Conservation (phyloP, 2,888 invertebrate genomes). For the Parochlus steinenii region DNA sequence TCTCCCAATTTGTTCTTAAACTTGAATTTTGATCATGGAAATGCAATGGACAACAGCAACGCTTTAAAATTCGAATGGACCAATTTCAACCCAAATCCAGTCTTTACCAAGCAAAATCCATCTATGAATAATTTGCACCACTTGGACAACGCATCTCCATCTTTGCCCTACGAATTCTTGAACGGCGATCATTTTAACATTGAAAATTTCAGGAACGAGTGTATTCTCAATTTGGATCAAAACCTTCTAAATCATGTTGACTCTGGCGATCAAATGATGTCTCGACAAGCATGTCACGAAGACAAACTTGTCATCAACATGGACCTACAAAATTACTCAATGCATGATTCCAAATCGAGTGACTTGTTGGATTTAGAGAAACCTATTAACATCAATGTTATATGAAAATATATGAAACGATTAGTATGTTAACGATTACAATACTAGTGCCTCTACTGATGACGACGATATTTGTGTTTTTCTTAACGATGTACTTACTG, state of each 20-base stretch:
- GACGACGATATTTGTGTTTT: too few species aligned
- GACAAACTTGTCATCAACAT: not conserved
- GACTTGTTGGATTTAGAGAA: slow-evolving; percentile 27
- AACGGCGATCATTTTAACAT: slow-evolving; percentile 31
- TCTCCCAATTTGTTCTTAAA: slow-evolving; percentile 30
- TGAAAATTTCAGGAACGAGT: slow-evolving; percentile 30
- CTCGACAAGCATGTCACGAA: slow-evolving; percentile 4
- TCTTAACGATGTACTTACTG: too few species aligned
- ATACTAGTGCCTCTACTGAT: too few species aligned
- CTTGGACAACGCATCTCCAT: slow-evolving; percentile 22
- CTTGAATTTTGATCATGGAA: slow-evolving; percentile 28
- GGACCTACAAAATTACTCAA: slow-evolving; percentile 11
- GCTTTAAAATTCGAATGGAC: slow-evolving; percentile 26
- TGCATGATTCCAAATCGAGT: slow-evolving; percentile 19
- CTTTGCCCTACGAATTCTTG: slow-evolving; percentile 29
- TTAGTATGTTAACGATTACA: too few species aligned
- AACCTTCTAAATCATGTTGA: slow-evolving; percentile 17
- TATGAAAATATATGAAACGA: too few species aligned
- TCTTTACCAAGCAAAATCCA: slow-evolving; percentile 1
- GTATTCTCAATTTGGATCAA: slow-evolving; percentile 29
- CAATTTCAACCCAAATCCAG: slow-evolving; percentile 11
- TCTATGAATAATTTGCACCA: slow-evolving; percentile 19
- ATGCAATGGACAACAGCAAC: slow-evolving; percentile 23
- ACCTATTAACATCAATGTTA: slow-evolving; percentile 19
- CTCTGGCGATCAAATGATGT: not conserved